Conservation (phyloP, 1,140 invertebrate genomes). For the Lithobius niger region DNA sequence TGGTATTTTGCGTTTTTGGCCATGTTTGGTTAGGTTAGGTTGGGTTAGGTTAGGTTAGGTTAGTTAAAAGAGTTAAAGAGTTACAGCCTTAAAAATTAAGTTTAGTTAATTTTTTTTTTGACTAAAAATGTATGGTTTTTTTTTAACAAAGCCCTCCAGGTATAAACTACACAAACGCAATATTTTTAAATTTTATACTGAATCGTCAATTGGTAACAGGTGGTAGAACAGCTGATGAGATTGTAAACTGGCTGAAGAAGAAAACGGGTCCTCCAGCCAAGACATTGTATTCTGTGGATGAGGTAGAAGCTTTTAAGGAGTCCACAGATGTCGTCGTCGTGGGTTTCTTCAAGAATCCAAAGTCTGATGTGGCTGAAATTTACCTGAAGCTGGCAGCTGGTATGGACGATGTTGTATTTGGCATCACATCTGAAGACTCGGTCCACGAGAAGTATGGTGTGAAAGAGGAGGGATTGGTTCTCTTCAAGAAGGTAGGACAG, state of each 20-base stretch:
- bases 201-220: too few species aligned
- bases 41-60: too few species aligned
- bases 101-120: too few species aligned
- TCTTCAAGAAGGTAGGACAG: slow-evolving; percentile 83
- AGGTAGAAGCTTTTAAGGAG: slow-evolving; percentile 69
- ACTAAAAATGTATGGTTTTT: too few species aligned
- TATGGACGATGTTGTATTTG: slow-evolving; percentile 82
- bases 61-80: too few species aligned
- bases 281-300: slow-evolving; percentile 58
- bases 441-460: slow-evolving; percentile 55
- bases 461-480: slow-evolving; percentile 54
- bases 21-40: too few species aligned
- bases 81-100: too few species aligned
- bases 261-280: slow-evolving; percentile 88
- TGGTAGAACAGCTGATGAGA: slow-evolving; percentile 80
- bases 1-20: too few species aligned
- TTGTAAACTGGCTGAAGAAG: slow-evolving; percentile 87
- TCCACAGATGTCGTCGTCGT: slow-evolving; percentile 65
- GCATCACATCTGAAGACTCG: slow-evolving; percentile 58
- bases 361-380: slow-evolving; percentile 60
- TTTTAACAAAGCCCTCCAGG: too few species aligned
- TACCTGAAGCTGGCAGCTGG: slow-evolving; percentile 64
- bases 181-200: too few species aligned
- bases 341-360: slow-evolving; percentile 83
- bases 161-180: too few species aligned